Evolutionary conservation across 1,140 invertebrate genomes (phyloP).

Genomic region (Cydia fagiglandana): DNA sequence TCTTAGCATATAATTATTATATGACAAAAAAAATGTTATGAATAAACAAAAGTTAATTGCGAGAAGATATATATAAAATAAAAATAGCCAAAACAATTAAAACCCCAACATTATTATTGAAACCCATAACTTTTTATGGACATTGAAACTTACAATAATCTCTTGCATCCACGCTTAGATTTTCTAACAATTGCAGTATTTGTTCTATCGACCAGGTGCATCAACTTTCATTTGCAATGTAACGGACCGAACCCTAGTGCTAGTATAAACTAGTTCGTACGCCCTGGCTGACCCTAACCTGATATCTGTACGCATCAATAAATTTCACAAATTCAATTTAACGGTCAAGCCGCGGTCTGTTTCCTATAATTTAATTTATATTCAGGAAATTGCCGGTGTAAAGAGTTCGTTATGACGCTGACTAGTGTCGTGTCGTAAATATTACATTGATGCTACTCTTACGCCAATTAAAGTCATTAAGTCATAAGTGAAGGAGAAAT

Average conservation of each 20-base stretch:
- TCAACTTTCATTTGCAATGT: constrained; percentile 1
- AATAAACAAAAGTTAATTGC: no score
- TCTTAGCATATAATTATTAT: not conserved
- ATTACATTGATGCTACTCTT: constrained; percentile 1
- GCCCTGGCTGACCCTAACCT: constrained; percentile 2
- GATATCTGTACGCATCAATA: constrained; percentile 19
- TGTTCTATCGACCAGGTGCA: constrained; percentile 10
- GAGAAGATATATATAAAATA: no score
- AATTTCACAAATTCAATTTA: constrained; percentile 29
- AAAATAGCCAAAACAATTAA: not conserved
- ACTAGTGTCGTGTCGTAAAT: constrained; percentile 38
- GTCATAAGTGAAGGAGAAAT: not conserved
- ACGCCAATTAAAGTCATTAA: not conserved
- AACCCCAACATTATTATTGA: not conserved
- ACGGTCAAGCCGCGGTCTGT: not conserved
- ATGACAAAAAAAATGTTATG: no score
- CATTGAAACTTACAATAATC: not conserved
- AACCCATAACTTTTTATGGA: not conserved
- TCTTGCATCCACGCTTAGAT: not conserved
- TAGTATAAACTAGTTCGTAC: constrained; percentile 21
- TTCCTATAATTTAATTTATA: constrained; percentile 40
- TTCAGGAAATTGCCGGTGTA: constrained; percentile 41
- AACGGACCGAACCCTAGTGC: not conserved
- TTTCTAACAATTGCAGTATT: constrained; percentile 8
- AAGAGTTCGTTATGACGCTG: constrained; percentile 39